These are phyloP conservation scores for Drosophila ochracea DNA, from an alignment of 2,888 invertebrate genomes.

Conservation along the genomic window DNA sequence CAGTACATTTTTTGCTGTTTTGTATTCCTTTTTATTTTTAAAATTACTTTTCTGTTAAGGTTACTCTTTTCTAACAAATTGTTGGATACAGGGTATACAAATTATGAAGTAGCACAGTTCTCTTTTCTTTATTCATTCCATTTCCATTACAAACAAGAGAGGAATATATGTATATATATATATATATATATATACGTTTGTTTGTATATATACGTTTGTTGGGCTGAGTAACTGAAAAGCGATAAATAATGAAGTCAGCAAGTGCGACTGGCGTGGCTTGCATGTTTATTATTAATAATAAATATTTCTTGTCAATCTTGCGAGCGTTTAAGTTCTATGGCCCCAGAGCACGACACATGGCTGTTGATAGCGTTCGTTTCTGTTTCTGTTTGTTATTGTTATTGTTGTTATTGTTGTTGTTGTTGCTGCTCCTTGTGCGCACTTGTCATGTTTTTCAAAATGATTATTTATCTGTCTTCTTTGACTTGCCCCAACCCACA, in stretches of 20 bases:
- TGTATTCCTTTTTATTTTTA: background rate
- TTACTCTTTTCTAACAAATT: background rate
- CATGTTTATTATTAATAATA: constrained; percentile 81
- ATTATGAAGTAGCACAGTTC: constrained; percentile 17
- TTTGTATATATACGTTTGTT: too few species aligned
- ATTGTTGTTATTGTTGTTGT: constrained; percentile 16
- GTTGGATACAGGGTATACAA: background rate
- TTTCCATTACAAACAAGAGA: constrained; percentile 3
- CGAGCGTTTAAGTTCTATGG: constrained; percentile 68
- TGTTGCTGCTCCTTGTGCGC: constrained; percentile 39
- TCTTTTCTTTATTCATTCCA: constrained; percentile 45
- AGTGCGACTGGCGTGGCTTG: constrained; percentile 76
- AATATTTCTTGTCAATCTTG: constrained; percentile 76
- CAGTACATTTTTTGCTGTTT: background rate
- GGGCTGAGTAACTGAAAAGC: constrained; percentile 57
- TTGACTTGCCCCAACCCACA: constrained; percentile 18
- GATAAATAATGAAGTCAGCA: constrained; percentile 80
- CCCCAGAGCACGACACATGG: constrained; percentile 61
- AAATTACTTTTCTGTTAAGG: background rate
- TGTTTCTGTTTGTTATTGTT: constrained; percentile 7
- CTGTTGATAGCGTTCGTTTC: constrained; percentile 23
- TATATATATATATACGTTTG: too few species aligned
- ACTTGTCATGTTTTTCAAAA: constrained; percentile 67
- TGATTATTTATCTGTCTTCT: constrained; percentile 64
- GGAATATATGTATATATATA: too few species aligned